Conservation (phyloP, 2,888 invertebrate genomes). For the Lutraria lutraria region DNA sequence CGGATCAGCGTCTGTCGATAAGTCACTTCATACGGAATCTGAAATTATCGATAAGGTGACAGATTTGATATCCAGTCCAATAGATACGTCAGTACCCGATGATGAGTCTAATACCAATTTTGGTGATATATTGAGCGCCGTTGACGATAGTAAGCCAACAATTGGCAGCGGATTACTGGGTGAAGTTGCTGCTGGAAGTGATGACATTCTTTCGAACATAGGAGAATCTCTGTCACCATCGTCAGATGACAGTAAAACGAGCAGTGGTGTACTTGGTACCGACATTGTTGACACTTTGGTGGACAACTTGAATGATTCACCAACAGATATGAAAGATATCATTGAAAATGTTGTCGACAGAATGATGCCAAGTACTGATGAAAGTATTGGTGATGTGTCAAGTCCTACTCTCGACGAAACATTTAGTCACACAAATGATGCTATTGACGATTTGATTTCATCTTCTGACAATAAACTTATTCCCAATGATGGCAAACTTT, state of each 20-base stretch:
- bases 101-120: not conserved
- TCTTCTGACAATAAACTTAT: not conserved
- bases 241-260: not conserved
- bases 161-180: not conserved
- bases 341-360: conserved; percentile 7
- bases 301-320: not conserved
- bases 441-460: not conserved
- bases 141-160: not conserved
- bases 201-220: not conserved
- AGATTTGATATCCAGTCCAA: not conserved
- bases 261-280: not conserved
- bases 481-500: not conserved
- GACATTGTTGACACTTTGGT: not conserved
- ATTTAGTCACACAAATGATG: conserved; percentile 8
- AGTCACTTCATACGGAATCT: not conserved
- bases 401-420: not conserved
- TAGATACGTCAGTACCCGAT: not conserved
- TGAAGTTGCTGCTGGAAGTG: not conserved
- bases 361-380: not conserved
- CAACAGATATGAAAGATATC: not conserved
- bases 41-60: not conserved
- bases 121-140: not conserved
- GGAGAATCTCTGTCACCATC: not conserved
- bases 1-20: not conserved
- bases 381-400: conserved; percentile 14